Conservation (phyloP, 2,113 vertebrate species). For the Noturus placidus region DNA sequence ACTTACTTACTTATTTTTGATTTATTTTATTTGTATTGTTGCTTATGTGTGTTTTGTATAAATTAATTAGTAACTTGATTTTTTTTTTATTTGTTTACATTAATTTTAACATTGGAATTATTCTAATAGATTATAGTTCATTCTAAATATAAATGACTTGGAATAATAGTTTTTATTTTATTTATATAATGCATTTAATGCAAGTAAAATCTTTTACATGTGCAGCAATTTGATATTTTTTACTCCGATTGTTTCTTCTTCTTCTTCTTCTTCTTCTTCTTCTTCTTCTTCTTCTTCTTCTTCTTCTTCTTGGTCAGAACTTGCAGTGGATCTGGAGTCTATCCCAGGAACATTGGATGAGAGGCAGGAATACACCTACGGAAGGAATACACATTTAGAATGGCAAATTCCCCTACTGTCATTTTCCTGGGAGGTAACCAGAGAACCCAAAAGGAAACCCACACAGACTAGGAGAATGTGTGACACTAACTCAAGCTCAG, state of each 20-base stretch:
- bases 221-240: neutral
- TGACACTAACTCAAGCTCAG: neutral
- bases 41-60: no score
- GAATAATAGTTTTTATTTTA: neutral
- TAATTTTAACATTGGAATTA: neutral
- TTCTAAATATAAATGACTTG: neutral
- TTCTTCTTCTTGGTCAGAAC: neutral
- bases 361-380: neutral
- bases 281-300: neutral
- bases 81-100: no score
- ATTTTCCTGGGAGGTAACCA: neutral
- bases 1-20: no score
- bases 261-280: neutral
- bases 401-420: neutral
- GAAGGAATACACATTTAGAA: neutral
- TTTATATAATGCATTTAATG: no score
- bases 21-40: no score
- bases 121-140: neutral
- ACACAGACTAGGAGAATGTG: neutral
- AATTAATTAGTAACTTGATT: no score
- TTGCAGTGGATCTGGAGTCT: neutral
- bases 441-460: neutral
- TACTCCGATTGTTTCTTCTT: neutral
- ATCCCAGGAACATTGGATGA: neutral
- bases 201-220: neutral